These are phyloP conservation scores for Saccostrea cuccullata DNA, from an alignment of 1,140 invertebrate species.

Conservation along the genomic window DNA sequence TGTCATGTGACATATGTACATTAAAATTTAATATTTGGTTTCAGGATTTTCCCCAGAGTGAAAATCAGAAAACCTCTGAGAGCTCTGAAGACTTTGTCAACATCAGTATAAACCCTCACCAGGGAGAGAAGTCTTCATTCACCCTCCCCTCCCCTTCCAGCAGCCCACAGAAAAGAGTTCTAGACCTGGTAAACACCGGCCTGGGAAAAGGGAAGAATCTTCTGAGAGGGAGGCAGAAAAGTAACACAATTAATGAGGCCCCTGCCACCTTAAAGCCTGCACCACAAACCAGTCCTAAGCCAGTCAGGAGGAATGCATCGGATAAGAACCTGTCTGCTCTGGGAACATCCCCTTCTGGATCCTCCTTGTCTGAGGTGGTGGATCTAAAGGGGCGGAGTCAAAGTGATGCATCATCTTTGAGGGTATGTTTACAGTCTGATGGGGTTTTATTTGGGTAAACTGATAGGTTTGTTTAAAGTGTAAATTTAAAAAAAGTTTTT, in stretches of 20 bases:
- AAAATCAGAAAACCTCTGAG: conserved; percentile 11
- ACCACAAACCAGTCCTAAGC: background rate
- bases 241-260: conserved; percentile 39
- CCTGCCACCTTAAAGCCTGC: background rate
- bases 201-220: conserved; percentile 45
- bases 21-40: background rate
- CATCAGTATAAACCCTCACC: conserved; percentile 60
- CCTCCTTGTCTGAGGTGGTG: background rate
- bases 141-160: conserved; percentile 17
- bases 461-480: no score
- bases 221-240: conserved; percentile 51
- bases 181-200: conserved; percentile 50
- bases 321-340: conserved; percentile 21
- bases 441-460: no score
- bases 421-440: background rate
- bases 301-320: conserved; percentile 29
- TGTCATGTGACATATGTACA: background rate
- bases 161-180: conserved; percentile 47
- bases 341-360: background rate
- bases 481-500: no score
- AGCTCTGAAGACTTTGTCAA: conserved; percentile 61
- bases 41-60: background rate
- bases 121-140: conserved; percentile 22
- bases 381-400: background rate
- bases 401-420: conserved; percentile 40